Evolutionary conservation across 1,140 invertebrate genomes (phyloP), one percentile per base, ranked within the genome.

Genomic region (Conopomorpha cramerella): DNA sequence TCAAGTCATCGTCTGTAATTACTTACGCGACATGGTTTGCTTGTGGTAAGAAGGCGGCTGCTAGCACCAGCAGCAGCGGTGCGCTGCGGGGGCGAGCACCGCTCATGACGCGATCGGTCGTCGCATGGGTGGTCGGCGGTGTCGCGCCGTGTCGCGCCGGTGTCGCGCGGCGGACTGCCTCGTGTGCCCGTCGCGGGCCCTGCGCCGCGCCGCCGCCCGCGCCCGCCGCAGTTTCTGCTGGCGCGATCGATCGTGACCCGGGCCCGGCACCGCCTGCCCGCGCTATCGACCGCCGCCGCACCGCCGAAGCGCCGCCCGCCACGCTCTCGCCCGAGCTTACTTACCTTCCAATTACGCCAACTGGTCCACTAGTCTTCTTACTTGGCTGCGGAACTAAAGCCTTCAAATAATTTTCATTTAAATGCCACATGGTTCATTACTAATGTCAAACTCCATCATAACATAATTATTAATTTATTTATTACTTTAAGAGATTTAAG

Each of bases 11-110:
- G n/a, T n/a, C n/a, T 10, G 28, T n/a, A n/a, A n/a, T n/a, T 64
- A 73, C 68, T 73, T 42, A 73, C 68, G 60, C 63, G 43, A 67
- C 65, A 55, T 62, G 55, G 37, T 61, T 55, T 19, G 52, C 55
- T 36, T 70, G 63, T 40, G 65, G 65, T 11, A 73, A 49, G 16
- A 65, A 56, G 33, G 57, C 54, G 29, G 57, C 57, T 41, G 56
- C 63, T 29, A 72, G 45, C 39, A 52, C 61, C 28, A 68, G 42
- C 33, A 67, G 55, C 25, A 71, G 49, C 48, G 59, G 59, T 52
- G 52, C 52, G 55, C 52, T 61, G 44, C 48, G 48, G 39, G 54
- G 48, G 44, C 55, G 53, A 39, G 45, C 46, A 45, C 51, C 60
- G 50, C 49, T 67, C 65, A 70, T 72, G 47, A 39, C 55, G 55